Base-by-base conservation (phyloP, 2,888 invertebrate species). In the Aradus depressus region DNA sequence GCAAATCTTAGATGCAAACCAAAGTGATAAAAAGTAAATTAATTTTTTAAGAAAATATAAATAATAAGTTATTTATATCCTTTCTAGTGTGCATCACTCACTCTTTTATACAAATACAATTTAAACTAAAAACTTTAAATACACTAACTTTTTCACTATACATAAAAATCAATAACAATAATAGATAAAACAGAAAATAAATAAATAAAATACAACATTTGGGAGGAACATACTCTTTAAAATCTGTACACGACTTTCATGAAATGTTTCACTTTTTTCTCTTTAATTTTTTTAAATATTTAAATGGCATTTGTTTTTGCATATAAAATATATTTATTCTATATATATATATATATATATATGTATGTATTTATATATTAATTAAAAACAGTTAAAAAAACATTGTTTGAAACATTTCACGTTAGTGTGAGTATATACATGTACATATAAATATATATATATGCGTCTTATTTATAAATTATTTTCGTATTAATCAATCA, bases 391-490 rank as follows among this genome's bases (percentile, higher is more conserved):
- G 44, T 47, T 51, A 54, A 34, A 47, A 47, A 47, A 38, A 43
- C 16, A 45, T n/a, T n/a, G n/a, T n/a, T n/a, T 48, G 54, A 47
- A 54, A 54, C 54, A 54, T 54, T 54, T 51, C 43, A 54, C 50
- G 51, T 19, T 28, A 43, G 44, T 43, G 43, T 23, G 49, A 44
- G 45, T 51, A 38, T 21, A 37, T 23, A 47, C n/a, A n/a, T 21
- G n/a, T 32, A 16, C n/a, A 47, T 25, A 43, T 43, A 31, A 38
- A 38, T 14, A 25, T 23, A 22, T 16, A 16, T 37, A 38, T 45
- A 23, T 25, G 25, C 25, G 25, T 28, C 38, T 37, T 25, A 16
- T 45, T 45, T 47, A 38, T 38, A 23, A 38, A 28, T 38, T 25
- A 19, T 18, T 37, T 35, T 47, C 35, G 18, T 25, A n/a, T n/a